These are phyloP conservation scores for Embiotoca jacksoni DNA, from an alignment of 2,113 vertebrate genomes.

Conservation along the genomic window DNA sequence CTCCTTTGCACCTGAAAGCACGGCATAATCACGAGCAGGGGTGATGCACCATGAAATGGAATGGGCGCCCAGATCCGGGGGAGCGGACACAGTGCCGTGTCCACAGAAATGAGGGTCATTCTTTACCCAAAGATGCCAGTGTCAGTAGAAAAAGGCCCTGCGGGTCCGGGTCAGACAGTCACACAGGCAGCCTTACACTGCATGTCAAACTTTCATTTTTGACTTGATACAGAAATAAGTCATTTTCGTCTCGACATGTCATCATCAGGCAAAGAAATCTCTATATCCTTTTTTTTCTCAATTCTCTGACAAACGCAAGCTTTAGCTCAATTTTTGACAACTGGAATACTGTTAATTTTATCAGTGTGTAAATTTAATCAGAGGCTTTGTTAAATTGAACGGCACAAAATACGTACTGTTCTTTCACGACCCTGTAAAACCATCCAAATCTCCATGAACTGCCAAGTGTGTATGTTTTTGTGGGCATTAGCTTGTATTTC, in stretches of 20 bases:
- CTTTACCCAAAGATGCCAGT: conserved; percentile 78
- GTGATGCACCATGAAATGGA: conserved; percentile 91
- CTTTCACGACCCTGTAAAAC: conserved; percentile 1
- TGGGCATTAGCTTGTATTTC: conserved; percentile 29
- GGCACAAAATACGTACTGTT: neutral
- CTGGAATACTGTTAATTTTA: neutral
- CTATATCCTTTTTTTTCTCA: neutral
- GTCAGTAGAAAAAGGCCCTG: conserved; percentile 68
- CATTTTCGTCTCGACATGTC: neutral
- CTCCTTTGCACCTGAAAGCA: conserved; percentile 91
- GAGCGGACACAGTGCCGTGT: conserved; percentile 85
- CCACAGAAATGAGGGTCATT: conserved; percentile 88
- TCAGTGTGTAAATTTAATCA: conserved; percentile 1
- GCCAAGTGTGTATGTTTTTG: conserved; percentile 40
- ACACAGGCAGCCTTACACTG: conserved; percentile 16
- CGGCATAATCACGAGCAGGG: conserved; percentile 88
- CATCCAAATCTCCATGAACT: neutral
- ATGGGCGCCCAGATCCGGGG: conserved; percentile 86
- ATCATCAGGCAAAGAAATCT: neutral
- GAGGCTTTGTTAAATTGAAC: conserved; percentile 1
- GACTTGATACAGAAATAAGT: conserved; percentile 9
- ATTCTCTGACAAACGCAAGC: neutral
- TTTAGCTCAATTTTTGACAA: neutral
- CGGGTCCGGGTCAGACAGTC: conserved; percentile 55
- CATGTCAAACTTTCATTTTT: conserved; percentile 38